These are phyloP conservation scores for Hydrolagus colliei DNA, from an alignment of 2,797 vertebrate species.

Conservation along the genomic window DNA sequence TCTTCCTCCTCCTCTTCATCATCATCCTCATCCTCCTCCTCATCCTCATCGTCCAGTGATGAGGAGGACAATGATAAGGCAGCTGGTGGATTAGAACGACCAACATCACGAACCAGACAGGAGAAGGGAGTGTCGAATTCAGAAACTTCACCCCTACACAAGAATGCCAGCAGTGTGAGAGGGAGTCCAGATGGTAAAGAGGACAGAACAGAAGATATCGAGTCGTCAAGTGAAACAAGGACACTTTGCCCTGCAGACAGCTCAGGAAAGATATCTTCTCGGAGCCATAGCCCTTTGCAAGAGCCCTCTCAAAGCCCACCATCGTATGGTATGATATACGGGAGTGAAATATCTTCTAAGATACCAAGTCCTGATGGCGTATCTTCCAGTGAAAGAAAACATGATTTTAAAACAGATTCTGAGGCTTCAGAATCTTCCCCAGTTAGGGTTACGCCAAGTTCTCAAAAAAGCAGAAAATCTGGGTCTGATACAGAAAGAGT, in stretches of 20 bases:
- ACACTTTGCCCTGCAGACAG: conserved; percentile 22
- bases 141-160: background rate
- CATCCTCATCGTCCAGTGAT: conserved; percentile 20
- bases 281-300: conserved; percentile 2
- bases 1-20: background rate
- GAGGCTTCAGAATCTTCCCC: background rate
- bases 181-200: conserved; percentile 10
- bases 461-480: conserved; percentile 18
- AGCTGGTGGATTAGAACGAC: background rate
- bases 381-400: conserved; percentile 24
- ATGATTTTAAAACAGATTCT: conserved; percentile 9
- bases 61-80: conserved; percentile 10
- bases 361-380: conserved; percentile 14
- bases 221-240: background rate
- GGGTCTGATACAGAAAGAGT: conserved; percentile 11
- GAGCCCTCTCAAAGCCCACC: background rate
- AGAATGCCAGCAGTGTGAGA: background rate
- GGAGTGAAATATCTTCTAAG: background rate
- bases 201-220: background rate
- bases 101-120: background rate
- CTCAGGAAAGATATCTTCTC: background rate
- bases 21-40: conserved; percentile 7
- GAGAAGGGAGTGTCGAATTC: background rate
- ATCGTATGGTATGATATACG: background rate
- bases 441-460: conserved; percentile 18